phyloP scores from a whole-genome alignment of 2,797 vertebrate species.

The Spheniscus humboldti region DNA sequence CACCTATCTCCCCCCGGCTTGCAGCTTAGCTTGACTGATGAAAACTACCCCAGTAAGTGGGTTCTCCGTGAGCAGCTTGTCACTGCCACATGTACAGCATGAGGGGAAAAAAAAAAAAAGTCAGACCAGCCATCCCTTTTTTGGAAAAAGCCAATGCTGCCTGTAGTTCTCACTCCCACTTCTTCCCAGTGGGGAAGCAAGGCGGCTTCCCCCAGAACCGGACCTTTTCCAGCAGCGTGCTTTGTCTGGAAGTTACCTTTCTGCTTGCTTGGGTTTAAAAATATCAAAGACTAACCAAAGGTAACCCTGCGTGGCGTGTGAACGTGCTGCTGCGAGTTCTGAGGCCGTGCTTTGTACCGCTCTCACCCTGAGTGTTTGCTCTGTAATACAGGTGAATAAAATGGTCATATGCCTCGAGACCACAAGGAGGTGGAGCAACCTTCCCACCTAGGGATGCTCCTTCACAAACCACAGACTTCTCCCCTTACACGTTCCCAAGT shows the following conservation, averaged over 20 bases:
- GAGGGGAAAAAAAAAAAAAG: not conserved
- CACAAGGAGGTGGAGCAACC: not conserved
- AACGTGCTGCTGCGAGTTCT: not conserved
- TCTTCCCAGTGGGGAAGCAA: not conserved
- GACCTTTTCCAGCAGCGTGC: not conserved
- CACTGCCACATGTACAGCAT: not conserved
- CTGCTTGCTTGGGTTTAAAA: not conserved
- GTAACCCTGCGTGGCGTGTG: fast-evolving
- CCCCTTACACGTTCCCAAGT: not conserved
- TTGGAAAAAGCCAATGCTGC: slow-evolving; percentile 26
- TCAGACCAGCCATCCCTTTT: slow-evolving; percentile 38
- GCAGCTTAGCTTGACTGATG: not conserved
- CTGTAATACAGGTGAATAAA: not conserved
- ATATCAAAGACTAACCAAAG: not conserved
- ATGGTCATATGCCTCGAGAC: not conserved
- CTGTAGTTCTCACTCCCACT: not conserved
- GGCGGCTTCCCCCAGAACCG: not conserved
- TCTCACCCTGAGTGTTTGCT: not conserved
- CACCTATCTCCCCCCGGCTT: not conserved
- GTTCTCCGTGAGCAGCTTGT: not conserved
- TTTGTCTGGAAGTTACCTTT: not conserved
- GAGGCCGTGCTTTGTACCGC: not conserved
- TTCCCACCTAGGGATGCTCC: not conserved
- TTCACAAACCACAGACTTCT: not conserved
- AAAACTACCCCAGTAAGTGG: slow-evolving; percentile 4